Evolutionary conservation across 2,888 invertebrate genomes (phyloP), one percentile per base, ranked within the genome.

Genomic region (Epinotia ramella): DNA sequence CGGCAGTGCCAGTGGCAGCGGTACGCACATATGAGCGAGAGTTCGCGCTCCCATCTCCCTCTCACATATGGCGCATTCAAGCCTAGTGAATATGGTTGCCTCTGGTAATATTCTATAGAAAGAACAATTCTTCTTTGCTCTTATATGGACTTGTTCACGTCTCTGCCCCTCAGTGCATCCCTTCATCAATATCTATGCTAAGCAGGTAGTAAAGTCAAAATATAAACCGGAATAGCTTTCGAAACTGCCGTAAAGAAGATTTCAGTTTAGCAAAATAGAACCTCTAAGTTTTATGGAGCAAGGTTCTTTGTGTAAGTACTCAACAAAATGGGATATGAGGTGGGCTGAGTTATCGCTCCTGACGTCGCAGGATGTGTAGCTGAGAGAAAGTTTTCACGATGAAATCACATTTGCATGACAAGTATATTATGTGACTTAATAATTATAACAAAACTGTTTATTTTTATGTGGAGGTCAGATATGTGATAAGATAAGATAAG

Each of bases 131-230:
- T 49, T 49, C 5, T 13, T 49, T 49, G 5, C 49, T 13, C 49
- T 5, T 49, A 49, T 3, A 49, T 13, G 13, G 49, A 49, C 49
- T 49, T 3, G 3, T 46, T 46, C 46, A 46, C 46, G 46, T 46
- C 13, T 13, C 46, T 13, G 3, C 13, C 46, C 16, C 7, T 60
- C 33, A 28, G 24, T 12, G 60, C 60, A 18, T 64, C 18, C 44
- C 20, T 44, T 46, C 20, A 64, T 64, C 64, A 64, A 64, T 64
- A 46, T 64, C 33, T 18, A 64, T 64, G 64, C 44, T 44, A 64
- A 46, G 20, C 44, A 64, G 44, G 9, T 44, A 40, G 46, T 63
- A 63, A 63, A 63, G 33, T 63, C 33, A 18, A 46, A 64, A 3
- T 60, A 28, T 28, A 60, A 64, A 64, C n/a, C 18, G 11, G 40